Base-by-base conservation (phyloP, 1,140 invertebrate genomes). In the Drosophila littoralis region DNA sequence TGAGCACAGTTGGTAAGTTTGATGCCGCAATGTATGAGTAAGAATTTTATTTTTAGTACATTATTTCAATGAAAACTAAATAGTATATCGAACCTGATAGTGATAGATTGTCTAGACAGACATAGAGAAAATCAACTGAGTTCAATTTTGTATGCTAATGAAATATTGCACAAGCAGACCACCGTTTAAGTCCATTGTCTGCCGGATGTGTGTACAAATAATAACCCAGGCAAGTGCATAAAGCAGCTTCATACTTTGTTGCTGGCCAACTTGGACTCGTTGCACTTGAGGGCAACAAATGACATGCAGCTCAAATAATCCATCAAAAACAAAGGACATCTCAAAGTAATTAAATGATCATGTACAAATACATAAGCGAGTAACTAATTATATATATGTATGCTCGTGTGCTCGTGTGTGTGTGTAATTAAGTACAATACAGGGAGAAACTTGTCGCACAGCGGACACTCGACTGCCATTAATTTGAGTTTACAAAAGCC, bases 401-500 rank as follows among this genome's bases (percentile, higher is more conserved):
- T 35, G 51, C 22, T 43, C 40, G 58, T 43, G 50, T 60, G 50
- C 61, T 51, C 45, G 42, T 68, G 32, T 69, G 55, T 79, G 69
- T 42, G 50, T 78, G 74, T 76, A 81, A 85, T 81, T 85, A 81
- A 76, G 75, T 81, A 51, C 61, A 67, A 33, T 38, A 33, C 43
- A 33, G 70, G 50, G 36, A 38, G 43, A 58, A 13, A 2, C 1
- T 17, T 32, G 6, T 33, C 10, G 48, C 61, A 35, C 63, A 58
- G 33, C 28, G 60, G 8, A 50, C 54, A 61, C 12, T 54, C 35
- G 46, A 48, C 13, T 79, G 83, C 69, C 83, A 85, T 85, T 85
- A 85, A 85, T 85, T 88, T 79, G 60, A 79, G 75, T 82, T 85
- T 76, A 76, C 82, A 83, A 88, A 88, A 77, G 79, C 83, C 82